These are phyloP conservation scores for Epizoanthus stellaris DNA, from an alignment of 92 coral and sea anemone species.

Conservation along the genomic window DNA sequence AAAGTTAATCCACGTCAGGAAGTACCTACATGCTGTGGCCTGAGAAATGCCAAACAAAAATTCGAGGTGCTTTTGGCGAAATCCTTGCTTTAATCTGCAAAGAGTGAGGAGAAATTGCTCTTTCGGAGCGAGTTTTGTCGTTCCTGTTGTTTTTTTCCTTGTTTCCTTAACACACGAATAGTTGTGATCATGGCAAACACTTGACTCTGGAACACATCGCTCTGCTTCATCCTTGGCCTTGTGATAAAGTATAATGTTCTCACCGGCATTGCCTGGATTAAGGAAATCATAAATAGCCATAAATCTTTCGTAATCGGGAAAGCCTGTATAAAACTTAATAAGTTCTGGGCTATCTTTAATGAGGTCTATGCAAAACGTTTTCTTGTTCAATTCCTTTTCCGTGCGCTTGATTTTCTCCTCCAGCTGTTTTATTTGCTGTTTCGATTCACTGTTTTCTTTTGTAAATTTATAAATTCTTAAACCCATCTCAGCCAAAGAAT, in stretches of 20 bases:
- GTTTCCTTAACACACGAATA: neutral
- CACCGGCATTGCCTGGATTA: constrained; percentile 19
- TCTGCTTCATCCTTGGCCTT: constrained; percentile 26
- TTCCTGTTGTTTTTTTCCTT: neutral
- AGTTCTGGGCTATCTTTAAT: constrained; percentile 10
- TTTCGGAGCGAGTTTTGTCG: constrained; percentile 32
- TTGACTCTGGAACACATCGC: neutral
- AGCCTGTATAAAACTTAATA: constrained; percentile 24
- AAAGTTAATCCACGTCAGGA: constrained; percentile 14
- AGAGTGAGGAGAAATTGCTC: constrained; percentile 13
- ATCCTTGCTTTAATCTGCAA: no score
- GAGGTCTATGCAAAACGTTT: no score
- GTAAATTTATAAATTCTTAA: neutral
- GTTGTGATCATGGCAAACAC: constrained; percentile 21
- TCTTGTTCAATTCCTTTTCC: no score
- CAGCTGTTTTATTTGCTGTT: neutral
- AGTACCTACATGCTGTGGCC: constrained; percentile 16
- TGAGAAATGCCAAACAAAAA: constrained; percentile 26
- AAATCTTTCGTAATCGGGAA: constrained; percentile 14
- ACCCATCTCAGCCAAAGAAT: neutral
- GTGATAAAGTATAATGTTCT: neutral
- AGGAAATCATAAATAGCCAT: neutral
- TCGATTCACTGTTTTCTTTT: neutral
- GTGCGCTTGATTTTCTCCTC: no score
- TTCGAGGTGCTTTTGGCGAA: constrained; percentile 9